These are phyloP conservation scores for Ivindomyrus marchei DNA, from an alignment of 2,113 vertebrate genomes.

Conservation along the genomic window DNA sequence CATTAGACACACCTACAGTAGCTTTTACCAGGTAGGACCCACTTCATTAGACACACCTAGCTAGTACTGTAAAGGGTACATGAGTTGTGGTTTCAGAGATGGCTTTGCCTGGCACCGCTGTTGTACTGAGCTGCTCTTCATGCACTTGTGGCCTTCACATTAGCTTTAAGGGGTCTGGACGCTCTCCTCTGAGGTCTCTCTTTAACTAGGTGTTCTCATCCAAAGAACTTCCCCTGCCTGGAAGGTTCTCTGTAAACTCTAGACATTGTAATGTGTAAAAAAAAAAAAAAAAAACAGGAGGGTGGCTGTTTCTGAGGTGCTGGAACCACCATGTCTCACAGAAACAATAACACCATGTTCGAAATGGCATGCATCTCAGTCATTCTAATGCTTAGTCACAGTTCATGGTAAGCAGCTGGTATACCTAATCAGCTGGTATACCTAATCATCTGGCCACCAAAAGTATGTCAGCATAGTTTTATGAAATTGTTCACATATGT, in stretches of 20 bases:
- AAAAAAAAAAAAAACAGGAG: neutral
- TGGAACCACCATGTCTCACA: neutral
- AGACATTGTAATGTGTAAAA: neutral
- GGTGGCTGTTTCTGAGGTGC: neutral
- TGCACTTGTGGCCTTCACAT: neutral
- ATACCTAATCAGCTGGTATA: neutral
- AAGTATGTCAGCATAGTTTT: neutral
- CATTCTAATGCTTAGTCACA: neutral
- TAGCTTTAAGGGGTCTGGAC: neutral
- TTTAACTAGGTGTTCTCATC: neutral
- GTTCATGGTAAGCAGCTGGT: neutral
- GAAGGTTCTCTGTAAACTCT: neutral
- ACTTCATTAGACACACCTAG: neutral
- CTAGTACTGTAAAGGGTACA: neutral
- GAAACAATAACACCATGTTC: neutral
- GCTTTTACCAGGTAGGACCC: neutral
- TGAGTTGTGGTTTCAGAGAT: neutral
- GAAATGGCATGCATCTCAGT: neutral
- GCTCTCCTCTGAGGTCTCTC: neutral
- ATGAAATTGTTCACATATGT: neutral
- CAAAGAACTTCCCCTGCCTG: neutral
- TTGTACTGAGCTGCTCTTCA: neutral
- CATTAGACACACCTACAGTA: neutral
- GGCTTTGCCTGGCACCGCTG: neutral
- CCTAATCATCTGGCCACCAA: neutral